These are phyloP conservation scores for Micromussa lordhowensis DNA, from an alignment of 92 coral and sea anemone genomes.

Conservation along the genomic window DNA sequence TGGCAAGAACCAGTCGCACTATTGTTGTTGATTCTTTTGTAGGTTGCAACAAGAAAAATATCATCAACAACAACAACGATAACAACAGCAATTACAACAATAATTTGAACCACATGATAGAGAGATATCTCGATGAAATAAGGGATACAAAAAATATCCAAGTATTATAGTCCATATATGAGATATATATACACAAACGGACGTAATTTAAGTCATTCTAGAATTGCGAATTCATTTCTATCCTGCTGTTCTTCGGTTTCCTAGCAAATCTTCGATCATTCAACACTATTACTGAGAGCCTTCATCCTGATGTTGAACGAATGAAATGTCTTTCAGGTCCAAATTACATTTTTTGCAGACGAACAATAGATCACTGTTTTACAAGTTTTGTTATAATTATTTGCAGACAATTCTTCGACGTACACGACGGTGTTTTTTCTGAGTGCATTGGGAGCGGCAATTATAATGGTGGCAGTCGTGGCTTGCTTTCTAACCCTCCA, in stretches of 20 bases:
- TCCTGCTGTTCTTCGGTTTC: background rate
- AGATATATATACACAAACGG: no score
- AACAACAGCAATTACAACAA: no score
- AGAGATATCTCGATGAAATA: background rate
- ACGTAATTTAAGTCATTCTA: no score
- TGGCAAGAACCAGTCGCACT: background rate
- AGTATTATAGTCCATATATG: background rate
- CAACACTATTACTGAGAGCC: background rate
- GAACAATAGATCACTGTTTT: background rate
- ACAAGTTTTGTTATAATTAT: background rate
- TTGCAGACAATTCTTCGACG: slow-evolving; percentile 62
- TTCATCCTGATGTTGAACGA: background rate
- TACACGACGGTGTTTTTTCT: slow-evolving; percentile 68
- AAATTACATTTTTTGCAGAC: background rate
- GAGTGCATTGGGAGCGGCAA: slow-evolving; percentile 66
- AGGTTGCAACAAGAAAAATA: background rate
- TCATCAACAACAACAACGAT: no score
- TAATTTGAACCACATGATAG: background rate
- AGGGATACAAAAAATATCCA: background rate
- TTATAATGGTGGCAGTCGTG: slow-evolving; percentile 49
- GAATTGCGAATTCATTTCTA: background rate
- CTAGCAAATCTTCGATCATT: background rate
- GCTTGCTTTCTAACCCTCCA: slow-evolving; percentile 29
- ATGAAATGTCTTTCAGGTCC: background rate
- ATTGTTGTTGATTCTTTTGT: background rate